A percentile compares a stretch with the other conserved stretches of the same genome.
These are phyloP conservation scores for Dufourea novaeangliae DNA, from an alignment of 1,140 invertebrate genomes.

Conservation along the genomic window DNA sequence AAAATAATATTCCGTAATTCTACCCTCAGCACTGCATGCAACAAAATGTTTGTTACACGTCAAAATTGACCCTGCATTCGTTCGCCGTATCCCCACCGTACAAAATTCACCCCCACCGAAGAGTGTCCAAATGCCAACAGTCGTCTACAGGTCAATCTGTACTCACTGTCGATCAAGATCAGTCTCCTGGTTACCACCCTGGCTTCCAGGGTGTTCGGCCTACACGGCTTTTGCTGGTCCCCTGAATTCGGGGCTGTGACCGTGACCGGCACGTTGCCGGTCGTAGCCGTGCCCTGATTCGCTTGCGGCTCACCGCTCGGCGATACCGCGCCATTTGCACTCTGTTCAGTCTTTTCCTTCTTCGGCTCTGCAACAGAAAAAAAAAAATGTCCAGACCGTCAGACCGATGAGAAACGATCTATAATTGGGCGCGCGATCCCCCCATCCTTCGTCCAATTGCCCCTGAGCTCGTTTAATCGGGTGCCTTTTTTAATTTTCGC, in stretches of 20 bases:
- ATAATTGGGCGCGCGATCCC: background rate
- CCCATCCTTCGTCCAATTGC: background rate
- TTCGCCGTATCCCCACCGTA: too few species aligned
- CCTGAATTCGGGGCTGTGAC: slow-evolving; percentile 60
- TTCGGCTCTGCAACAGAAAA: slow-evolving; percentile 89
- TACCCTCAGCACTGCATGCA: too few species aligned
- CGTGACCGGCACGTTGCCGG: slow-evolving; percentile 68
- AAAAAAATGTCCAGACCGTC: slow-evolving; percentile 54
- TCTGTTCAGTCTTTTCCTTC: slow-evolving; percentile 94
- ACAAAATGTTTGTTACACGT: too few species aligned
- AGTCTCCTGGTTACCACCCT: slow-evolving; percentile 86
- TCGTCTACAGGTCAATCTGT: slow-evolving; percentile 19
- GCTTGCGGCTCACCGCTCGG: slow-evolving; percentile 83
- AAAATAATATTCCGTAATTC: too few species aligned
- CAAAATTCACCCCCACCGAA: too few species aligned
- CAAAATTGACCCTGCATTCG: too few species aligned
- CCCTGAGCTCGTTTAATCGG: background rate
- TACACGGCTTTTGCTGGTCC: slow-evolving; percentile 84
- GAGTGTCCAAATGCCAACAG: background rate
- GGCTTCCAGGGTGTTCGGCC: slow-evolving; percentile 88
- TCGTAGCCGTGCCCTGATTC: slow-evolving; percentile 79
- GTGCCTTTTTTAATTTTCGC: background rate
- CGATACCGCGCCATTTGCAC: slow-evolving; percentile 85
- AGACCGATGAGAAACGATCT: slow-evolving; percentile 37
- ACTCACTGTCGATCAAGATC: slow-evolving; percentile 68